Percentiles rank a stretch among this genome's conserved stretches.
Conservation (phyloP, 2,113 vertebrate genomes). For the Clinocottus analis region DNA sequence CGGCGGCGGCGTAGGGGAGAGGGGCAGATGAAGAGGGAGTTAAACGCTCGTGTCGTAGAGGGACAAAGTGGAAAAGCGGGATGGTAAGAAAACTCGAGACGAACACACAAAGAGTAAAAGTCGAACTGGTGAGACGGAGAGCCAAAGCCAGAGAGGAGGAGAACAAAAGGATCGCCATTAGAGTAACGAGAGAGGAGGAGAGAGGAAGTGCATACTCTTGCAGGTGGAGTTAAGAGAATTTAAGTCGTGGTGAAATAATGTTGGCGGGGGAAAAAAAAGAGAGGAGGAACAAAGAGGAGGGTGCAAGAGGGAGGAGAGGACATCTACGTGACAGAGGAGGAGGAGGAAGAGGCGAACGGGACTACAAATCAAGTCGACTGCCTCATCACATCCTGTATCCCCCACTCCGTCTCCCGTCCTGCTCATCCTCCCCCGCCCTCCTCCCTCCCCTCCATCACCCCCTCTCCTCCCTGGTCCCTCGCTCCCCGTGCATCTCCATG, state of each 20-base stretch:
- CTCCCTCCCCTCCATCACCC: slow-evolving; percentile 37
- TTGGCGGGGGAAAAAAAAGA: background rate
- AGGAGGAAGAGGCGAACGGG: slow-evolving; percentile 60
- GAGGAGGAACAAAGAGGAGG: slow-evolving; percentile 16
- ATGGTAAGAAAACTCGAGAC: slow-evolving; percentile 27
- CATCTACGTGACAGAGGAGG: slow-evolving; percentile 61
- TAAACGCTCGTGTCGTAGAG: slow-evolving; percentile 58
- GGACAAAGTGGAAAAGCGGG: slow-evolving; percentile 44
- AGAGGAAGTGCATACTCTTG: background rate
- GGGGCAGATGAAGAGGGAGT: slow-evolving; percentile 60
- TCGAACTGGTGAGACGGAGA: slow-evolving; percentile 13
- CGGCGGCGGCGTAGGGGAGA: slow-evolving; percentile 21
- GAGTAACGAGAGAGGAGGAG: slow-evolving; percentile 2
- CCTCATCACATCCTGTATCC: slow-evolving; percentile 81
- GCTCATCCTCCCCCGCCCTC: slow-evolving; percentile 34
- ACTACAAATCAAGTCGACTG: slow-evolving; percentile 81
- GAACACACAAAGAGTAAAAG: slow-evolving; percentile 43
- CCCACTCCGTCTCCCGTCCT: slow-evolving; percentile 68
- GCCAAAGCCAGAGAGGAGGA: slow-evolving; percentile 10
- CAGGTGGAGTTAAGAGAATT: slow-evolving; percentile 33
- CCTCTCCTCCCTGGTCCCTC: slow-evolving; percentile 61
- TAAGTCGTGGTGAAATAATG: slow-evolving; percentile 20
- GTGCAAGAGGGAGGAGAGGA: slow-evolving; percentile 43
- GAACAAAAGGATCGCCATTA: slow-evolving; percentile 21
- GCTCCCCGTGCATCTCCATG: slow-evolving; percentile 80